Conservation (phyloP, 2,888 invertebrate species). For the Biston betularia region DNA sequence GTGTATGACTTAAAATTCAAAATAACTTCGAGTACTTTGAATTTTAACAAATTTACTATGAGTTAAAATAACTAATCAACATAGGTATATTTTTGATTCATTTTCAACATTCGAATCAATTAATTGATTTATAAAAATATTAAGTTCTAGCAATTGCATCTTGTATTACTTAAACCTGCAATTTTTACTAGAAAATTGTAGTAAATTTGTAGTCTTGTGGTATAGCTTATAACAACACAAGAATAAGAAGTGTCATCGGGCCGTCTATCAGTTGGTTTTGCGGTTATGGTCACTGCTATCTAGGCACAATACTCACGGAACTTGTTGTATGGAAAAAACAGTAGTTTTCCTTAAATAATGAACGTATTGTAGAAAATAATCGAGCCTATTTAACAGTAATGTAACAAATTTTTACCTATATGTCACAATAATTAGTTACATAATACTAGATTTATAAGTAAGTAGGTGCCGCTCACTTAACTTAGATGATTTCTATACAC, state of each 20-base stretch:
- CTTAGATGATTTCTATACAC: too few species aligned
- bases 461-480: too few species aligned
- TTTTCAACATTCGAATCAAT: not conserved
- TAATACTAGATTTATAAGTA: too few species aligned
- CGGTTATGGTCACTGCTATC: not conserved
- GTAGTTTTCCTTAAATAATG: conserved; percentile 3
- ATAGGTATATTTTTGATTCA: not conserved
- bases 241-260: not conserved
- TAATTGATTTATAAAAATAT: not conserved
- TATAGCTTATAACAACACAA: not conserved
- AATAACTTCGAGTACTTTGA: not conserved
- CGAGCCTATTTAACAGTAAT: not conserved
- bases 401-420: not conserved
- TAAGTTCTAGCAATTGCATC: not conserved
- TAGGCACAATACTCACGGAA: not conserved
- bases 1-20: conserved; percentile 1
- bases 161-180: not conserved
- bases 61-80: too few species aligned
- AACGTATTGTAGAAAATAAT: not conserved
- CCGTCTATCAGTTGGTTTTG: not conserved
- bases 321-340: not conserved
- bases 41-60: not conserved
- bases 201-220: not conserved
- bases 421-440: too few species aligned
- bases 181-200: not conserved